Conservation (phyloP, 2,888 invertebrate species). For the Lepetodrilus schrolli region DNA sequence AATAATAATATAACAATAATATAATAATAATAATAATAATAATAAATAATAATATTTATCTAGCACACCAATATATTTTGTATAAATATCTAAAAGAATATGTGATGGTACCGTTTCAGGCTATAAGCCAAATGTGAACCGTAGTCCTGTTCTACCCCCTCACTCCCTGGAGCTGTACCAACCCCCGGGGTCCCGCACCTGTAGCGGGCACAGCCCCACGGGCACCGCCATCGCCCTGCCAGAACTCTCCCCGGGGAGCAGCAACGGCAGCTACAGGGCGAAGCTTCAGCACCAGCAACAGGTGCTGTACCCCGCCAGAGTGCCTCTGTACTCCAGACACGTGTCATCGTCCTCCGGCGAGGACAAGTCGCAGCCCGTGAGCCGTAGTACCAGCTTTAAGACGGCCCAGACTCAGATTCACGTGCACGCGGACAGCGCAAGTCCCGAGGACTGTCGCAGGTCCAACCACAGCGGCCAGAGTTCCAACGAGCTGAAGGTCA, state of each 20-base stretch:
- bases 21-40: too few relatives aligned
- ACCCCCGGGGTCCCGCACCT: conserved; percentile 36
- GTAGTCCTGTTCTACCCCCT: conserved; percentile 52
- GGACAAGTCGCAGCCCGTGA: conserved; percentile 45
- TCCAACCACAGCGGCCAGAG: not conserved
- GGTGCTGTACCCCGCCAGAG: not conserved
- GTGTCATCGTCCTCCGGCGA: conserved; percentile 32
- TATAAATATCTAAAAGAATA: not conserved
- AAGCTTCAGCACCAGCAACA: conserved; percentile 50
- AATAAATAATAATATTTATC: too few relatives aligned
- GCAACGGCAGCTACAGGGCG: conserved; percentile 59
- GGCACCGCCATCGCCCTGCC: conserved; percentile 15
- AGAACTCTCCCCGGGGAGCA: conserved; percentile 50
- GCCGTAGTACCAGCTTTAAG: conserved; percentile 62
- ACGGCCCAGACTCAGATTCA: conserved; percentile 53
- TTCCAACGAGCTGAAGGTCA: not conserved
- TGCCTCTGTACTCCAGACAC: conserved; percentile 24
- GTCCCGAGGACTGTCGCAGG: not conserved
- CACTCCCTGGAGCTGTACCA: conserved; percentile 49
- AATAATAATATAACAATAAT: too few relatives aligned
- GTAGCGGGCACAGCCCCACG: conserved; percentile 36
- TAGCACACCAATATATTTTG: too few relatives aligned
- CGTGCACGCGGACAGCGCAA: conserved; percentile 39
- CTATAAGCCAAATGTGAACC: conserved; percentile 46
- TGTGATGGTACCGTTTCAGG: conserved; percentile 27